Evolutionary conservation across 2,113 vertebrate genomes (phyloP).

Genomic region (Indri indri): DNA sequence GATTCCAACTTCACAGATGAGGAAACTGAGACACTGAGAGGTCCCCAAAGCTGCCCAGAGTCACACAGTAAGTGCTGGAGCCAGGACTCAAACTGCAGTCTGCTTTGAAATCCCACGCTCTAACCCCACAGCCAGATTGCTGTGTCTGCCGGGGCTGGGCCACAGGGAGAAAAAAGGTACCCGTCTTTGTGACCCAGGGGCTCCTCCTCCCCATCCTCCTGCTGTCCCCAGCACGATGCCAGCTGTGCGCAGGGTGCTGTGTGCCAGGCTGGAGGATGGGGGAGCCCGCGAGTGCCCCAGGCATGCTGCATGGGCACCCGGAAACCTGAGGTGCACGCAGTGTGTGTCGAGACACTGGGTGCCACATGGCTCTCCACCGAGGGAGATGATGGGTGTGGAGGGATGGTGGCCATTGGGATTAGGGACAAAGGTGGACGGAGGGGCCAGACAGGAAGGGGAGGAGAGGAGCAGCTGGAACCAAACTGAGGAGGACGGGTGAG

Average conservation of each 20-base stretch:
- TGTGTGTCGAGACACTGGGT: conserved; percentile 87
- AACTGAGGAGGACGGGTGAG: not conserved
- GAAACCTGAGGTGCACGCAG: conserved; percentile 81
- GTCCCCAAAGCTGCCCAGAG: not conserved
- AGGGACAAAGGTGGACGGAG: not conserved
- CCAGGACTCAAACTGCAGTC: not conserved
- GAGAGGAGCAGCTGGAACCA: not conserved
- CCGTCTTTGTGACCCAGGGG: not conserved
- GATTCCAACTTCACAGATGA: not conserved
- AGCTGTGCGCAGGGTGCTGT: conserved; percentile 88
- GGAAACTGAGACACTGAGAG: not conserved
- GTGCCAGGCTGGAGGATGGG: conserved; percentile 86
- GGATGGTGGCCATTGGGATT: too few relatives aligned
- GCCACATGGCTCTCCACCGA: conserved; percentile 90
- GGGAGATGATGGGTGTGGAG: not conserved
- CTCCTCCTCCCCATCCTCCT: not conserved
- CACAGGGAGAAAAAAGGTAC: not conserved
- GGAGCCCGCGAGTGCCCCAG: conserved; percentile 86
- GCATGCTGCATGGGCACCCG: conserved; percentile 75
- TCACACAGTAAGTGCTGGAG: not conserved
- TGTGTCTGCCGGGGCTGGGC: not conserved
- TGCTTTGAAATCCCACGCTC: not conserved
- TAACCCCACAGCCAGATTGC: too few relatives aligned
- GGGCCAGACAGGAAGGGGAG: not conserved
- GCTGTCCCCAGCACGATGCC: conserved; percentile 85